Conservation (phyloP, 2,797 vertebrate genomes). For the Lacerta viridis region DNA sequence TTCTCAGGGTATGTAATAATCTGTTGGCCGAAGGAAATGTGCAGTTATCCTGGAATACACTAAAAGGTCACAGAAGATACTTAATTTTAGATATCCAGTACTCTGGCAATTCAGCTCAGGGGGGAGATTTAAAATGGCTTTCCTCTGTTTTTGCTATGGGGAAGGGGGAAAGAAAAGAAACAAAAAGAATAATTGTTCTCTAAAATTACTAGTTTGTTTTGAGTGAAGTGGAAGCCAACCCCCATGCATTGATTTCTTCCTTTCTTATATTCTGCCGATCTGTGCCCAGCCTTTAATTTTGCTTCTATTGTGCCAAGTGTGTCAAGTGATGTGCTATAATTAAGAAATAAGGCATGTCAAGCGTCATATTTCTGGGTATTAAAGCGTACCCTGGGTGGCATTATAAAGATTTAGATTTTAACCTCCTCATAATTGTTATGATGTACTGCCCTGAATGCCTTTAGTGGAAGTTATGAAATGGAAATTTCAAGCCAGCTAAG, state of each 20-base stretch:
- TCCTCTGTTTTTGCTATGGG: slow-evolving; percentile 1
- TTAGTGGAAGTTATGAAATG: not conserved
- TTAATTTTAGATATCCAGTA: not conserved
- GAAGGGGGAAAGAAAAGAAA: too few relatives aligned
- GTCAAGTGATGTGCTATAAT: slow-evolving; percentile 44
- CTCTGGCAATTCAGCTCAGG: not conserved
- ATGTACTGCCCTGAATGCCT: slow-evolving; percentile 5
- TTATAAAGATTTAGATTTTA: slow-evolving; percentile 47
- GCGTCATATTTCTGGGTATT: slow-evolving; percentile 8
- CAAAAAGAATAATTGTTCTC: not conserved
- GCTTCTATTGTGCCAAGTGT: slow-evolving; percentile 22
- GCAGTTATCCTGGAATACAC: not conserved
- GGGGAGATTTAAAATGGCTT: not conserved
- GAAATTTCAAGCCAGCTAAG: not conserved
- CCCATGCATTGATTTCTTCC: not conserved
- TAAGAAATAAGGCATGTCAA: slow-evolving; percentile 32
- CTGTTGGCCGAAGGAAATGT: not conserved
- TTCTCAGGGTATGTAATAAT: not conserved
- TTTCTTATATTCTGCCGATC: slow-evolving; percentile 2
- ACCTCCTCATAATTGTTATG: slow-evolving; percentile 28
- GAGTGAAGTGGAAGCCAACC: slow-evolving; percentile 6
- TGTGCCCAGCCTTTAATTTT: slow-evolving; percentile 28
- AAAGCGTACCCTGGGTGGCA: not conserved
- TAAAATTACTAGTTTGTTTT: slow-evolving; percentile 33
- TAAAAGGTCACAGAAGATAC: not conserved